These are phyloP conservation scores for Orius laevigatus DNA, from an alignment of 1,140 invertebrate species.

Conservation along the genomic window DNA sequence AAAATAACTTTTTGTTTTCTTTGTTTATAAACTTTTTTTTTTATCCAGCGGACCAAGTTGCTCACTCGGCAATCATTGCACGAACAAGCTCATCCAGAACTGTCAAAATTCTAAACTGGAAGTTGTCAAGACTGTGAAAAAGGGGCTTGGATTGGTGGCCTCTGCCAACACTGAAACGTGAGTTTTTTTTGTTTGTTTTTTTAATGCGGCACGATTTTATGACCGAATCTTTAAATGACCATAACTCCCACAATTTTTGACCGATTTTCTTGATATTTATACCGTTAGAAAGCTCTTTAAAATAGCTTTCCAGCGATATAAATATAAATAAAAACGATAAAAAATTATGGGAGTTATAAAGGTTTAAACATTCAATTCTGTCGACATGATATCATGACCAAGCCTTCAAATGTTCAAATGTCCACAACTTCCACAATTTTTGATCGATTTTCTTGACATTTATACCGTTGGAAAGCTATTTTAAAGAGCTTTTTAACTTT, in stretches of 20 bases:
- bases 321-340: too few species aligned
- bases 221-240: neutral
- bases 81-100: constrained; percentile 87
- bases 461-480: too few species aligned
- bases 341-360: too few species aligned
- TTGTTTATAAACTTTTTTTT: constrained; percentile 22
- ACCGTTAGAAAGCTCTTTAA: too few species aligned
- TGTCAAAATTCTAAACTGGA: constrained; percentile 66
- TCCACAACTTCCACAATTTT: neutral
- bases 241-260: neutral
- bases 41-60: constrained; percentile 76
- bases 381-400: too few species aligned
- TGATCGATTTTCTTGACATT: neutral
- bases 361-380: too few species aligned
- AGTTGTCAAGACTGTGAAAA: constrained; percentile 82
- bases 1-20: neutral
- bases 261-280: too few species aligned
- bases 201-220: neutral
- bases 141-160: constrained; percentile 85
- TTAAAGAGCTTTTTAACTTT: constrained; percentile 1
- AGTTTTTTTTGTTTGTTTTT: constrained; percentile 22
- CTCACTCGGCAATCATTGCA: constrained; percentile 71
- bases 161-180: constrained; percentile 52
- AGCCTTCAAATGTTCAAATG: too few species aligned
- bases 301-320: too few species aligned